Evolutionary conservation across 2,888 invertebrate genomes (phyloP).

Genomic region (Strigamia maritima): DNA sequence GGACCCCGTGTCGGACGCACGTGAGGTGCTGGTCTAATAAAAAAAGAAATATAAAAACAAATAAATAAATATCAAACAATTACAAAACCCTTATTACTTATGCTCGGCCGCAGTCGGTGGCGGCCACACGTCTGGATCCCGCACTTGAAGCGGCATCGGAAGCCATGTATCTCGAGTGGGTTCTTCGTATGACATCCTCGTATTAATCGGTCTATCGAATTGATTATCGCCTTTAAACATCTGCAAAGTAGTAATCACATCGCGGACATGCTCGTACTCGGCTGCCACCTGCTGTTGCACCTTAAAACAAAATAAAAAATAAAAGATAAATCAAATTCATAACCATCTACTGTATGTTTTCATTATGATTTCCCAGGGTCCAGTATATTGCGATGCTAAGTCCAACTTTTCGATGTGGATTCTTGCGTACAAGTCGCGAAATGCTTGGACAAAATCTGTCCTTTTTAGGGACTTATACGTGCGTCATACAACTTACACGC

Average conservation of each 20-base stretch:
- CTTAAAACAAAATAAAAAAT: conserved; percentile 54
- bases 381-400: too few species aligned
- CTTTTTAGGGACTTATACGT: too few species aligned
- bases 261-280: conserved; percentile 88
- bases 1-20: conserved; percentile 40
- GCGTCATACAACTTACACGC: too few species aligned
- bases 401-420: too few species aligned
- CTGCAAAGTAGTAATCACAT: conserved; percentile 70
- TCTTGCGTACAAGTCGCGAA: too few species aligned
- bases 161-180: conserved; percentile 74
- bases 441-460: too few species aligned
- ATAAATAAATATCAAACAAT: background rate
- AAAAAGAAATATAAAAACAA: conserved; percentile 31
- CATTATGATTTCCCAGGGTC: too few species aligned
- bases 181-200: conserved; percentile 57
- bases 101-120: conserved; percentile 75
- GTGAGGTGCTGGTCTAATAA: conserved; percentile 38
- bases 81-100: conserved; percentile 56
- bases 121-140: conserved; percentile 76
- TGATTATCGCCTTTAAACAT: conserved; percentile 70
- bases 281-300: conserved; percentile 81
- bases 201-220: conserved; percentile 41
- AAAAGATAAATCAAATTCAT: too few species aligned
- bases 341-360: too few species aligned
- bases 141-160: conserved; percentile 63